A percentile compares a stretch with the other conserved stretches of the same genome.
These are phyloP conservation scores for Ichneumon xanthorius DNA, from an alignment of 2,888 invertebrate species.

Conservation along the genomic window DNA sequence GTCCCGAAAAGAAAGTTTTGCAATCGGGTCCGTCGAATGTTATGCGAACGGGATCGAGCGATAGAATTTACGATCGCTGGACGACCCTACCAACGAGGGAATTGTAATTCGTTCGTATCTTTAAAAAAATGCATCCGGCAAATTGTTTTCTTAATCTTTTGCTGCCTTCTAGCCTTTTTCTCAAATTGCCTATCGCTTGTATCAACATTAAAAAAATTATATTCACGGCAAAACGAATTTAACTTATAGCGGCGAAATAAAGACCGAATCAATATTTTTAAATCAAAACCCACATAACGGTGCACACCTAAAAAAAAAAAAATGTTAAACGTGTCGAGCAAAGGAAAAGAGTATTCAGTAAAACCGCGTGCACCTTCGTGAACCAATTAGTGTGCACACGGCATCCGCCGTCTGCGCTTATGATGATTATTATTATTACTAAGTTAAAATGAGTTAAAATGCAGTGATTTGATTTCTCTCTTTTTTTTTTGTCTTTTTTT, in stretches of 20 bases:
- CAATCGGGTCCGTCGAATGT: slow-evolving; percentile 1
- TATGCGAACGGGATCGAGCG: neutral
- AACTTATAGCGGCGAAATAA: neutral
- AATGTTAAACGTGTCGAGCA: neutral
- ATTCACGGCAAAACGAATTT: neutral
- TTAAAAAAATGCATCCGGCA: too few relatives aligned
- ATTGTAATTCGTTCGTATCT: too few relatives aligned
- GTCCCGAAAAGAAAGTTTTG: slow-evolving; percentile 40
- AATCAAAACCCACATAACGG: neutral
- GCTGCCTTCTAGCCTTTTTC: too few relatives aligned
- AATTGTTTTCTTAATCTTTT: too few relatives aligned
- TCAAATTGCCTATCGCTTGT: too few relatives aligned
- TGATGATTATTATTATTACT: slow-evolving; percentile 30
- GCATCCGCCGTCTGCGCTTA: neutral
- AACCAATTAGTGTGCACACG: slow-evolving; percentile 49
- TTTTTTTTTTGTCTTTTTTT: slow-evolving; percentile 7
- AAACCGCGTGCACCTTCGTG: neutral
- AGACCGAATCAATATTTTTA: neutral
- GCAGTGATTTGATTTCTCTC: slow-evolving; percentile 59
- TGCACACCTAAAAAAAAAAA: neutral
- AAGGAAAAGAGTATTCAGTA: neutral
- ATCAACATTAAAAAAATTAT: too few relatives aligned
- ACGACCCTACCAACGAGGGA: neutral
- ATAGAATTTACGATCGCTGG: neutral
- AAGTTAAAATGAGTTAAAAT: slow-evolving; percentile 18